phyloP scores from a whole-genome alignment of 1,140 invertebrate species.

The Platorchestia sp. region DNA sequence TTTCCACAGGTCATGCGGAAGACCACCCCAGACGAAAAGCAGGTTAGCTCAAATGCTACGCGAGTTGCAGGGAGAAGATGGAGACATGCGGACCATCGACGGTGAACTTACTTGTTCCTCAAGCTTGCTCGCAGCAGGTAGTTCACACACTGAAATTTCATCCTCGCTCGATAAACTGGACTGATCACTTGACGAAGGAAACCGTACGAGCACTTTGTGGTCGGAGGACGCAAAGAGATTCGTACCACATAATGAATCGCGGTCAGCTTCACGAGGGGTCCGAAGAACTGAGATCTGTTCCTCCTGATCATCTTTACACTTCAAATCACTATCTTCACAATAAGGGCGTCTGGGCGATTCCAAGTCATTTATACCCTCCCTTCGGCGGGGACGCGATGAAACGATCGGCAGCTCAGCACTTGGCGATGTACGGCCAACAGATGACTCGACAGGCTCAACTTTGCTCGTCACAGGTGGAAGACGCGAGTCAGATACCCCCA shows the following conservation, averaged over 20 bases:
- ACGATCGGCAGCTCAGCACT: background rate
- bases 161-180: constrained; percentile 12
- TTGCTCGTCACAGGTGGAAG: background rate
- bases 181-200: background rate
- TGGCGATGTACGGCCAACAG: background rate
- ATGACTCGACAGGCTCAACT: background rate
- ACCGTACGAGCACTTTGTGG: background rate
- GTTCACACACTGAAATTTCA: background rate
- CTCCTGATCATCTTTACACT: background rate
- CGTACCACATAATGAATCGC: background rate
- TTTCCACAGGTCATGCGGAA: background rate
- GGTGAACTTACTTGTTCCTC: background rate
- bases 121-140: background rate
- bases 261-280: background rate
- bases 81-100: background rate
- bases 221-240: background rate
- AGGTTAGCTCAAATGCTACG: background rate
- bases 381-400: background rate
- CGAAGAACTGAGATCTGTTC: background rate
- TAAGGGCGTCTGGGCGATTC: background rate
- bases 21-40: background rate
- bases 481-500: background rate
- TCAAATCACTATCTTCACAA: background rate
- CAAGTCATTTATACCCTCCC: background rate
- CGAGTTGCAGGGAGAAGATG: background rate